Conservation (phyloP, 2,113 vertebrate genomes). For the Bujurquina vittata region DNA sequence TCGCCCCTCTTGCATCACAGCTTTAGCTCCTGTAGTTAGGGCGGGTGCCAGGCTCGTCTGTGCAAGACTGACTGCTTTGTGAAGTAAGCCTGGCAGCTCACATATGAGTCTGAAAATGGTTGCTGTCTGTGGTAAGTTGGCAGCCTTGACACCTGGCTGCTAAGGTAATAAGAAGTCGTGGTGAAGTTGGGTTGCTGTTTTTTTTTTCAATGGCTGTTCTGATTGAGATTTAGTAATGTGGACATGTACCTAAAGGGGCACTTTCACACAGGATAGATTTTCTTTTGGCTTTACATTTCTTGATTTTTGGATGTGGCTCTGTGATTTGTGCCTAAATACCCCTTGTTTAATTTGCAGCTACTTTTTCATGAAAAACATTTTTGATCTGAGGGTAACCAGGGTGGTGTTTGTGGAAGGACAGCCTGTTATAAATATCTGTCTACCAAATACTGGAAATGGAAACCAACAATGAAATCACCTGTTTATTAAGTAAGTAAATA, state of each 20-base stretch:
- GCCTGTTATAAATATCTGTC: neutral
- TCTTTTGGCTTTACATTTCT: neutral
- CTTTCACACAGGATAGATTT: neutral
- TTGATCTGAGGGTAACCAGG: too few relatives aligned
- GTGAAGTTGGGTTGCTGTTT: slow-evolving; percentile 49
- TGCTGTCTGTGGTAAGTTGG: slow-evolving; percentile 55
- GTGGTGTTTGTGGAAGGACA: too few relatives aligned
- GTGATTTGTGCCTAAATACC: neutral
- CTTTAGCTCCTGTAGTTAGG: slow-evolving; percentile 58
- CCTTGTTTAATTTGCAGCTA: too few relatives aligned
- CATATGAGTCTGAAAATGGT: slow-evolving; percentile 68
- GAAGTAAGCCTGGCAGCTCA: slow-evolving; percentile 69
- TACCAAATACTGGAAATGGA: neutral
- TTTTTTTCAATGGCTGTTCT: slow-evolving; percentile 37
- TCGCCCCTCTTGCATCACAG: slow-evolving; percentile 27
- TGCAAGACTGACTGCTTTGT: slow-evolving; percentile 51
- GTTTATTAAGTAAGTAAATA: neutral
- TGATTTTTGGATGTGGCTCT: neutral
- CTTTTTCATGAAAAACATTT: too few relatives aligned
- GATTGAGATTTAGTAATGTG: slow-evolving; percentile 21
- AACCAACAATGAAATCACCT: neutral
- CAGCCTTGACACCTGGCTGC: slow-evolving; percentile 57
- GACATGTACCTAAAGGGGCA: neutral
- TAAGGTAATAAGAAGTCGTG: slow-evolving; percentile 68
- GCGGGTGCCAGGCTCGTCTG: slow-evolving; percentile 39